phyloP scores from a whole-genome alignment of 2,888 invertebrate genomes.

The Cryptocephalus primarius region DNA sequence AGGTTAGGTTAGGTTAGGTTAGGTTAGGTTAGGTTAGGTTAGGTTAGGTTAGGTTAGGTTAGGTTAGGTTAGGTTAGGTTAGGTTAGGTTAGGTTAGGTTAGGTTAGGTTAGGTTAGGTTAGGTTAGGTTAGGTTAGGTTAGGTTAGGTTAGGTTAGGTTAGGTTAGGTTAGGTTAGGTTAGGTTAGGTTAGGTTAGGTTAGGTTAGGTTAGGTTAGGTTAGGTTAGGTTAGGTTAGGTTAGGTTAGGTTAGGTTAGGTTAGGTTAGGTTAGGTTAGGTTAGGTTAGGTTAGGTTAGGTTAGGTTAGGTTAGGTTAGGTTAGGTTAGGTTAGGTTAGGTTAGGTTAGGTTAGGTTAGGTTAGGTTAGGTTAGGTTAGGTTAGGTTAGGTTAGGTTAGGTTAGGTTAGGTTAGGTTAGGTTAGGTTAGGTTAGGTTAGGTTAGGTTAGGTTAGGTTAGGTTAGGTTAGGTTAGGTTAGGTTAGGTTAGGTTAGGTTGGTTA shows the following conservation, averaged over 20 bases:
- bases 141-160: conserved; percentile 14
- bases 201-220: conserved; percentile 15
- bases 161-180: conserved; percentile 13
- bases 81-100: conserved; percentile 14
- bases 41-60: conserved; percentile 13
- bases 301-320: conserved; percentile 13
- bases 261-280: conserved; percentile 14
- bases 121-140: conserved; percentile 14
- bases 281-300: conserved; percentile 13
- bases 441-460: conserved; percentile 13
- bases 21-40: conserved; percentile 12
- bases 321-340: conserved; percentile 13
- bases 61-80: conserved; percentile 14
- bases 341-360: conserved; percentile 14
- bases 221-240: too few relatives aligned
- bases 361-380: conserved; percentile 14
- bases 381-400: conserved; percentile 12
- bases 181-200: conserved; percentile 12
- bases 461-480: conserved; percentile 10
- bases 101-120: conserved; percentile 13
- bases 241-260: conserved; percentile 14
- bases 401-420: conserved; percentile 14
- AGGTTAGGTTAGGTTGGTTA: conserved; percentile 12
- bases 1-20: conserved; percentile 6
- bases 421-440: conserved; percentile 15